Conservation (phyloP, 1,140 invertebrate species). For the Meloidogyne hapla region DNA sequence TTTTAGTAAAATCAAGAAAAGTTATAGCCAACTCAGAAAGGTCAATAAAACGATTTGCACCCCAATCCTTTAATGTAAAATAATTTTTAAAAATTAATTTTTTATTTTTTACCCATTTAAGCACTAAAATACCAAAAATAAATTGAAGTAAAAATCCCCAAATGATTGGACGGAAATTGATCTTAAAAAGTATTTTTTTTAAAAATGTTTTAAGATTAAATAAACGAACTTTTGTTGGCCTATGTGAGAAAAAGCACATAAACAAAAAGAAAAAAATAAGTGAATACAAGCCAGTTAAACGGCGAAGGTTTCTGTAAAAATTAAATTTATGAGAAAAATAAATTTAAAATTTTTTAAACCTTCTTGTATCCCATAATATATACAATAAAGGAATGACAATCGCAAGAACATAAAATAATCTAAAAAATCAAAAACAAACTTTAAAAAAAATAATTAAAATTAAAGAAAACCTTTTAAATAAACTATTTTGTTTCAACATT, state of each 20-base stretch:
- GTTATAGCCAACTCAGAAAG: conserved; percentile 72
- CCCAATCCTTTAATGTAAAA: conserved; percentile 66
- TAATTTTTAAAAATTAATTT: not conserved
- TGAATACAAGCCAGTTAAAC: conserved; percentile 65
- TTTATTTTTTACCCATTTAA: conserved; percentile 71
- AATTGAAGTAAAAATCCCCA: conserved; percentile 82
- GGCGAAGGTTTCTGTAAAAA: conserved; percentile 69
- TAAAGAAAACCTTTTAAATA: not conserved
- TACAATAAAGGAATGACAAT: not conserved
- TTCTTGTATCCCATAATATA: not conserved
- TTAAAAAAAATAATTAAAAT: not conserved
- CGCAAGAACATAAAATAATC: not conserved
- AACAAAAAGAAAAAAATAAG: conserved; percentile 60
- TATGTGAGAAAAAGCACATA: conserved; percentile 62
- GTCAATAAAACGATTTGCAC: conserved; percentile 77
- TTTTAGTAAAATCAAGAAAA: conserved; percentile 77
- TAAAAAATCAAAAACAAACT: not conserved
- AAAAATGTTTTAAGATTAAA: not conserved
- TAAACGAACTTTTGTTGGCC: conserved; percentile 43
- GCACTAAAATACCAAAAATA: conserved; percentile 78
- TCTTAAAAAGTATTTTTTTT: conserved; percentile 63
- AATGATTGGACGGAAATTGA: conserved; percentile 76
- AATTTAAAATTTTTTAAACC: not conserved
- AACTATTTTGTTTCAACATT: not conserved
- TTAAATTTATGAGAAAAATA: too few relatives aligned